Base-by-base conservation (phyloP, 2,888 invertebrate genomes). In the Biston betularia region DNA sequence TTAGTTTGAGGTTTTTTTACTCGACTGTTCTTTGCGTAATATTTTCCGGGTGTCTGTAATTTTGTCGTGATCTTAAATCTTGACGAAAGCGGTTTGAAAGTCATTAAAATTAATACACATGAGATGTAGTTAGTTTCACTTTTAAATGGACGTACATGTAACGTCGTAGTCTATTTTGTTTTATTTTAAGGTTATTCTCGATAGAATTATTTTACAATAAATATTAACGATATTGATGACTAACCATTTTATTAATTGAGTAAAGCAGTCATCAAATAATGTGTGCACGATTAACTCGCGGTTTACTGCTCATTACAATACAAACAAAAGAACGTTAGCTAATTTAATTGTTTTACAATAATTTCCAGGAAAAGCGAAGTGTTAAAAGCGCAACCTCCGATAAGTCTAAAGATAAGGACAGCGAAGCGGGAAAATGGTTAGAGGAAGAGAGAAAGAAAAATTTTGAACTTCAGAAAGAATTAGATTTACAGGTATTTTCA, bases 381-480 rank as follows among this genome's bases (percentile, higher is more conserved):
- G 90, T 93, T 24, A 94, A 88, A 78, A 93, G 93, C 72, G 84
- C 84, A 24, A 81, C 91, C 11, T 92, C 92, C 14, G 94, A 94
- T 75, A 94, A 88, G 72, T 86, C 87, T 67, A 94, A 89, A 77
- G 93, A 93, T 68, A 89, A 85, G 67, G 90, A 93, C 65, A 92
- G 94, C 46, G 96, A 97, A 79, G 88, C 95, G 12, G 95, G 94
- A 68, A 96, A 96, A 80, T 94, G 96, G 70, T 86, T 98, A 70
- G 96, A 97, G 69, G 96, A 96, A 74, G 98, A 98, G 83, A 95
- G 95, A 79, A 96, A 95, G 86, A 95, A 95, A 75, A 95, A 95
- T 79, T 90, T 95, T 52, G 97, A 98, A 83, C 89, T 97, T 58
- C 98, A 98, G 84, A 97, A 97, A 83, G 99, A 99, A 87, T 89